phyloP scores from a whole-genome alignment of 2,797 vertebrate genomes.

The Lateolabrax maculatus region DNA sequence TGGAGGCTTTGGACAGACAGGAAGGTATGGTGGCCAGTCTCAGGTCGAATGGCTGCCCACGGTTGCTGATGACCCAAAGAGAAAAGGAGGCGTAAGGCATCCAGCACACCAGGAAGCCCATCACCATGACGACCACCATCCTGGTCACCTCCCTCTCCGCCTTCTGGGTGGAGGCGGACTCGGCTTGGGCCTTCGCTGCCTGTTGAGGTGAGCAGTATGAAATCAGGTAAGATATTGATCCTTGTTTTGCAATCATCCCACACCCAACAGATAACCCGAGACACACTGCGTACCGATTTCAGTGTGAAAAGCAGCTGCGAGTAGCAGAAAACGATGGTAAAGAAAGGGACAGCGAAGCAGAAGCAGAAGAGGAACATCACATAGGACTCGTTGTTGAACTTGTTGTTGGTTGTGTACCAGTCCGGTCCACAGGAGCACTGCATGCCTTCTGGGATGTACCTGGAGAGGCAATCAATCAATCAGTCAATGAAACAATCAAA shows the following conservation, averaged over 20 bases:
- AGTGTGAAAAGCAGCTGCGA: constrained; percentile 85
- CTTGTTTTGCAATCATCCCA: background rate
- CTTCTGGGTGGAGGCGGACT: constrained; percentile 87
- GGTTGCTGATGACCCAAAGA: constrained; percentile 81
- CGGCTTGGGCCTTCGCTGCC: constrained; percentile 86
- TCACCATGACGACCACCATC: constrained; percentile 88
- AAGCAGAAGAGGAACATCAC: constrained; percentile 87
- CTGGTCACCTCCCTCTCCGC: constrained; percentile 86
- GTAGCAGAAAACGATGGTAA: constrained; percentile 84
- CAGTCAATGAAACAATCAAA: no score
- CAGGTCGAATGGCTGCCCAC: constrained; percentile 80
- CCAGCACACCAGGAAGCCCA: constrained; percentile 86
- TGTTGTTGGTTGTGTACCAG: constrained; percentile 85
- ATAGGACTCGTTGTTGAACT: constrained; percentile 85
- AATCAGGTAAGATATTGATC: no score
- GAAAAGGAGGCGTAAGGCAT: constrained; percentile 82
- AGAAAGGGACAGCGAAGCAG: constrained; percentile 85
- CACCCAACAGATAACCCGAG: background rate
- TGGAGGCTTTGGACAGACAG: constrained; percentile 85
- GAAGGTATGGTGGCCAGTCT: constrained; percentile 84
- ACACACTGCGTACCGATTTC: constrained; percentile 74
- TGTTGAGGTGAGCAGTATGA: constrained; percentile 33
- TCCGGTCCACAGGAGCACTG: constrained; percentile 86
- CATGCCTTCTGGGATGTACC: constrained; percentile 85
- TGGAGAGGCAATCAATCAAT: constrained; percentile 51